Evolutionary conservation across 2,797 vertebrate species (phyloP).

Genomic region (Catamblyrhynchus diadema): DNA sequence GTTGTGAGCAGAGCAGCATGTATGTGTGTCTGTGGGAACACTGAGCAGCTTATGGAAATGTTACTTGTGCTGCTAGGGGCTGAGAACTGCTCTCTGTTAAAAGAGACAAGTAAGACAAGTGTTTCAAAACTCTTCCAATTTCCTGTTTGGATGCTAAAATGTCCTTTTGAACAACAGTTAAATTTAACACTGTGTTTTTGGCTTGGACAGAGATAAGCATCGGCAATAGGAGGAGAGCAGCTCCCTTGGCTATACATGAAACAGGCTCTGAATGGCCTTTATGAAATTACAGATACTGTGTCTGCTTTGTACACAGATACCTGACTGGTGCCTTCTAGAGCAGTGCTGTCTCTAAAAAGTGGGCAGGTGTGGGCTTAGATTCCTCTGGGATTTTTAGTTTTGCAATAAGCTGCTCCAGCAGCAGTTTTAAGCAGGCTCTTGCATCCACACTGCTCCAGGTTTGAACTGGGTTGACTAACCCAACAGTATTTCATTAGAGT

Average conservation of each 20-base stretch:
- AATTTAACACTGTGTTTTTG: not conserved
- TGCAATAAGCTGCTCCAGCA: not conserved
- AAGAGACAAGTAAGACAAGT: not conserved
- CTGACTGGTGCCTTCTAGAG: not conserved
- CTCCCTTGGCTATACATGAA: constrained; percentile 5
- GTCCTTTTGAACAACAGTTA: not conserved
- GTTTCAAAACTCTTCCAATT: not conserved
- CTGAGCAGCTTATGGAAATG: not conserved
- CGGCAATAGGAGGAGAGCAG: not conserved
- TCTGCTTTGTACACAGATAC: not conserved
- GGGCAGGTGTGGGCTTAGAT: not conserved
- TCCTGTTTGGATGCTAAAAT: constrained; percentile 9
- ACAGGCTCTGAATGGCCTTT: not conserved
- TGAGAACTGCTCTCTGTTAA: not conserved
- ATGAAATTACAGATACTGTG: not conserved
- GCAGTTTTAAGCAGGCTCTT: not conserved
- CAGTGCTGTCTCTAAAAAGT: not conserved
- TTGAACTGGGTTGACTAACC: not conserved
- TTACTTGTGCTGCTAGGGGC: not conserved
- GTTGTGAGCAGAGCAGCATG: not conserved
- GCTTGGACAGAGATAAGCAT: constrained; percentile 38
- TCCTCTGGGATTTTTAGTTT: not conserved
- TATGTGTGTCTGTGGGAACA: not conserved
- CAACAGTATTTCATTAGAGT: not conserved
- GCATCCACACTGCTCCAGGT: not conserved